Base-by-base conservation (phyloP, 2,888 invertebrate genomes). In the Limnephilus auricula region DNA sequence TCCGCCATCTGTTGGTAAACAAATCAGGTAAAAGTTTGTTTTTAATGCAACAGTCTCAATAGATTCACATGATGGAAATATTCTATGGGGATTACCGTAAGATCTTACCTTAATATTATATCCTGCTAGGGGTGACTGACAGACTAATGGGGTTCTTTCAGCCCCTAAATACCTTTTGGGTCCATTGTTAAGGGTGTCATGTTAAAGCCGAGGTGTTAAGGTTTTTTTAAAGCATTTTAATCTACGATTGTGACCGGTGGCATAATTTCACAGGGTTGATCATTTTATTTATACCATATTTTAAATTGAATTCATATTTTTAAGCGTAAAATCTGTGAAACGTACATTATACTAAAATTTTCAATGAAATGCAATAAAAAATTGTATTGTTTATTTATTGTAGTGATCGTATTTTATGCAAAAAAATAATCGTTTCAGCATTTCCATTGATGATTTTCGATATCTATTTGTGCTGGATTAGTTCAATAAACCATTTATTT, bases 181-280 rank as follows among this genome's bases (percentile, higher is more conserved):
- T 84, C 80, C 37, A 90, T 92, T 91, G 91, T 87, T 50, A 89
- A 78, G 32, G 90, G 92, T 91, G 92, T 91, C 92, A 90, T 34
- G 87, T 91, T 89, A 89, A 50, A 80, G 50, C 18, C 45, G 85
- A 91, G 90, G 92, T 91, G 91, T 91, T 91, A 89, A 92, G 89
- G 65, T 89, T 79, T 40, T 88, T 91, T 84, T 91, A 92, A 92
- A 91, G 91, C 91, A 92, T 91, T 91, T 92, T 89, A 92, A 87
- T 90, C 80, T 80, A 50, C 79, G 83, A 92, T 89, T 90, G 40
- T 84, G 34, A 84, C 40, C 80, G 31, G 65, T 65, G 65, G 65
- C 65, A 65, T 25, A 25, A 65, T 25, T 65, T 65, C 25, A n/a
- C 65, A 65, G 65, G 25, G 65, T 25, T 65, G 65, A 65, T 65